phyloP scores from a whole-genome alignment of 2,113 vertebrate genomes.

The Eleginops maclovinus region DNA sequence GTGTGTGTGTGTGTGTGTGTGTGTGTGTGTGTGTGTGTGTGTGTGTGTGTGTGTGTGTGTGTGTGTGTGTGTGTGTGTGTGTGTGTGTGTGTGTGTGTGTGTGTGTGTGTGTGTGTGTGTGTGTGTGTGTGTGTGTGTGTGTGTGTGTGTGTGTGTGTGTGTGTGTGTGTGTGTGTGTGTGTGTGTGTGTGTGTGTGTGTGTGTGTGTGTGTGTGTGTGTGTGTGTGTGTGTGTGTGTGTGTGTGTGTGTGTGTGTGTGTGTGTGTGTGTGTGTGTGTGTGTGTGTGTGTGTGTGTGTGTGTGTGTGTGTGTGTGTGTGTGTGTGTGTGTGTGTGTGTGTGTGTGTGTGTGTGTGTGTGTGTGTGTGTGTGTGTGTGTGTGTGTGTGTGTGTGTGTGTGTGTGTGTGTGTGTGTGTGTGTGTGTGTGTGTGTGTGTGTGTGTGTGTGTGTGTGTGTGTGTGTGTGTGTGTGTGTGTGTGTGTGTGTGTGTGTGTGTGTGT shows the following conservation, averaged over 20 bases:
- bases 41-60: slow-evolving; percentile 7
- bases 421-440: slow-evolving; percentile 12
- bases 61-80: slow-evolving; percentile 14
- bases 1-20: too few species aligned
- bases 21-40: slow-evolving; percentile 7
- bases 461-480: slow-evolving; percentile 12
- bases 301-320: slow-evolving; percentile 12
- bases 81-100: not conserved
- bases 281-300: slow-evolving; percentile 11
- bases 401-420: slow-evolving; percentile 9
- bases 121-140: slow-evolving; percentile 12
- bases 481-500: slow-evolving; percentile 10
- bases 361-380: slow-evolving; percentile 12
- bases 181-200: slow-evolving; percentile 12
- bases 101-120: slow-evolving; percentile 16
- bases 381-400: too few species aligned
- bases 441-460: too few species aligned
- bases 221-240: slow-evolving; percentile 13
- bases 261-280: too few species aligned
- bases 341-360: slow-evolving; percentile 12
- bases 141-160: too few species aligned
- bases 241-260: slow-evolving; percentile 12
- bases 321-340: too few species aligned
- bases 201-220: too few species aligned
- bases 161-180: slow-evolving; percentile 13